These are phyloP conservation scores for Gobio occitaniae DNA, from an alignment of 2,797 vertebrate genomes.

Conservation along the genomic window DNA sequence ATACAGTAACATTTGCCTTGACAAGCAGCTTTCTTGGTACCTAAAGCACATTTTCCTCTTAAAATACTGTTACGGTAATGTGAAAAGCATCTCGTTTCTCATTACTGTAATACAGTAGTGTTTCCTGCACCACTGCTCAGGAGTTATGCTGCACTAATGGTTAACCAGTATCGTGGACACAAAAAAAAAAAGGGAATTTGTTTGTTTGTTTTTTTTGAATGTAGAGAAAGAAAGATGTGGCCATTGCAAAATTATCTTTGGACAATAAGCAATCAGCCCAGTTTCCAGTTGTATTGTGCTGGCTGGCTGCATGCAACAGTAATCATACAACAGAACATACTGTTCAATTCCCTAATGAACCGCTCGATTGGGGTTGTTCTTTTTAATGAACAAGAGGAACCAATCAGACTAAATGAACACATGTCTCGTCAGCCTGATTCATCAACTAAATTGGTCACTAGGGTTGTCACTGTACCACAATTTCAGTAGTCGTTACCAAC, in stretches of 20 bases:
- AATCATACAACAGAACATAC: background rate
- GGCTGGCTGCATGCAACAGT: background rate
- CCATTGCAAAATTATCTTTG: background rate
- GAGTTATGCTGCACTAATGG: background rate
- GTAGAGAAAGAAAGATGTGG: background rate
- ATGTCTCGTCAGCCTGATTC: background rate
- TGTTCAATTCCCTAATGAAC: background rate
- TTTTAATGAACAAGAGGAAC: slow-evolving; percentile 1
- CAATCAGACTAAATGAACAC: slow-evolving; percentile 15
- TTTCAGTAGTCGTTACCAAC: too few species aligned
- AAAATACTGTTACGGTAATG: background rate
- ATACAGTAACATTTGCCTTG: background rate
- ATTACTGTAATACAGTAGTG: background rate
- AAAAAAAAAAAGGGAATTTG: background rate
- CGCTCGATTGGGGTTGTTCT: background rate
- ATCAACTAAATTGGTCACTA: background rate
- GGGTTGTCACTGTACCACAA: too few species aligned
- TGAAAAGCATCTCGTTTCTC: background rate
- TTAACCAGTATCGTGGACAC: background rate
- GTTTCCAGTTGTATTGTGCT: background rate
- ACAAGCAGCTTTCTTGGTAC: background rate
- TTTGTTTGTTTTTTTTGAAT: background rate
- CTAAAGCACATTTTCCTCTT: background rate
- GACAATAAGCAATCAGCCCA: background rate
- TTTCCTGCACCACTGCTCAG: background rate